A percentile compares a stretch with the other conserved stretches of the same genome.
phyloP scores from a whole-genome alignment of 1,140 invertebrate genomes.

The Drosophila sucinea region DNA sequence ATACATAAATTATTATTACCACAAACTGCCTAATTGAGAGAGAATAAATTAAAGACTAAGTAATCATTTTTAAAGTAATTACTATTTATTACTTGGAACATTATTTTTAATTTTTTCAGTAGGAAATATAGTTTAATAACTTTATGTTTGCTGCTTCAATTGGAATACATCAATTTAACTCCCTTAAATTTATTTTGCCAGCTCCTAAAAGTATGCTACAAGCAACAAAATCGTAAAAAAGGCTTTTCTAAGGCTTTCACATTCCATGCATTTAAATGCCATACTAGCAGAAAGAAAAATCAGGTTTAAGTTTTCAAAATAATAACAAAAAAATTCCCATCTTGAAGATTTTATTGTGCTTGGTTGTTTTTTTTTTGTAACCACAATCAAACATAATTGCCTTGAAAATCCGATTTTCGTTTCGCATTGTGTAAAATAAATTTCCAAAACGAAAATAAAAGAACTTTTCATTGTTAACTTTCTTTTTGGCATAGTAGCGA shows the following conservation, averaged over 20 bases:
- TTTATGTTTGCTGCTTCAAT: too few species aligned
- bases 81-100: too few species aligned
- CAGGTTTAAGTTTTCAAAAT: too few species aligned
- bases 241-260: background rate
- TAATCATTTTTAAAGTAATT: too few species aligned
- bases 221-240: background rate
- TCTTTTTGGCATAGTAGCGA: background rate
- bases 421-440: conserved; percentile 1
- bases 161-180: too few species aligned
- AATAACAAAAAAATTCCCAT: background rate
- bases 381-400: conserved; percentile 11
- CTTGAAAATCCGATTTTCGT: conserved; percentile 16
- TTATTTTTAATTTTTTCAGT: too few species aligned
- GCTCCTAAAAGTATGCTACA: background rate
- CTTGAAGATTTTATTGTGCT: background rate
- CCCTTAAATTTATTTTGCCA: background rate
- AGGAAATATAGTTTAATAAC: too few species aligned
- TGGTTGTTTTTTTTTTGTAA: background rate
- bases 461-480: conserved; percentile 7
- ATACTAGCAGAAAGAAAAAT: background rate
- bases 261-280: conserved; percentile 3
- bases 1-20: too few species aligned
- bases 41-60: too few species aligned
- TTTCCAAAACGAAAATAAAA: background rate
- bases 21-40: too few species aligned